Evolutionary conservation across 1,140 invertebrate genomes (phyloP), one percentile per base, ranked within the genome.

Genomic region (Drosophila truncata): DNA sequence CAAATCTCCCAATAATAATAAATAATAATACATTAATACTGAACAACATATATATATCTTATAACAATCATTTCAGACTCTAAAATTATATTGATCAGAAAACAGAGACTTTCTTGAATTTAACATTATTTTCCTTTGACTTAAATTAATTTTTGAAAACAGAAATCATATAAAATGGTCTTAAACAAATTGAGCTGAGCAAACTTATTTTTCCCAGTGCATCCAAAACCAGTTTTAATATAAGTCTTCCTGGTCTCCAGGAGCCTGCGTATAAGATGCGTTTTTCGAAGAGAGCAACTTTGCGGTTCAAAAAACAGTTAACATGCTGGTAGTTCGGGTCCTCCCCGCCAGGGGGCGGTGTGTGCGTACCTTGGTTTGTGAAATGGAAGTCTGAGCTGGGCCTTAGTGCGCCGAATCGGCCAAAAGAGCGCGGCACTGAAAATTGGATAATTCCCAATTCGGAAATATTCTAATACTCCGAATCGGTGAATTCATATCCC

Each of bases 341-440:
- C 60, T 78, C 44, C 27, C 78, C 82, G 82, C 63, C 55, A 84
- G 82, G 67, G 58, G 52, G 71, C 35, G 37, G 44, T 37, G 16
- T 59, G 18, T 59, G 39, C n/a, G 46, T 16, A 13, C 25, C 7
- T 20, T 33, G 82, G 82, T 86, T 86, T 49, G 82, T 86, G 82
- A 42, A 75, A 42, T 69, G 78, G 65, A 79, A 86, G 72, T 23
- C 41, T 77, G 42, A 10, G 25, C 42, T 37, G 25, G 10, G 46
- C 13, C 10, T 65, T 83, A 80, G 62, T 84, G 82, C 82, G 82
- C 82, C 83, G 31, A 84, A 79, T 81, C 82, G 64, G 41, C 82
- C 31, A 54, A 81, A 82, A 80, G 82, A 20, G 73, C 82, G 82
- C 60, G 35, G 13, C 13, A 42, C 29, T 18, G 27, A n/a, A 14